Evolutionary conservation across 2,113 vertebrate genomes (phyloP).

Genomic region (Hystrix cristata): DNA sequence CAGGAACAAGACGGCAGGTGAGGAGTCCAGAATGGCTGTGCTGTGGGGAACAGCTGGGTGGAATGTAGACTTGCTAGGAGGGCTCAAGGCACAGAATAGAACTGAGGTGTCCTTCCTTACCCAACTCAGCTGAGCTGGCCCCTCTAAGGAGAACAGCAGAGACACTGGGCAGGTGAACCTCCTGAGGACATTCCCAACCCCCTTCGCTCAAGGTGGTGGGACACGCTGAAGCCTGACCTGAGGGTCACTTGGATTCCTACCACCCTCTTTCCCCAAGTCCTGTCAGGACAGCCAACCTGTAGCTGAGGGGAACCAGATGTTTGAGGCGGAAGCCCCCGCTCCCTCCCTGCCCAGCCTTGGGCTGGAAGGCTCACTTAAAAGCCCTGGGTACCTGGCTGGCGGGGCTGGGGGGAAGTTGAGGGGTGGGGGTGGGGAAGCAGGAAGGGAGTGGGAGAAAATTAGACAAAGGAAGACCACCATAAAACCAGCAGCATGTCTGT

Average conservation of each 20-base stretch:
- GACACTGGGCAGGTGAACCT: background rate
- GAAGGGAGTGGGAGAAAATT: conserved; percentile 61
- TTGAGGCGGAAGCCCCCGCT: background rate
- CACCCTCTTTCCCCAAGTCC: background rate
- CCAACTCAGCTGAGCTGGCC: background rate
- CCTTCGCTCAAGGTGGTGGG: background rate
- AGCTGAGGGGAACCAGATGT: conserved; percentile 65
- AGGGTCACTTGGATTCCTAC: background rate
- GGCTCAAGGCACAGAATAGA: background rate
- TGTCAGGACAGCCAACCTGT: background rate
- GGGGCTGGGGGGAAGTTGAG: background rate
- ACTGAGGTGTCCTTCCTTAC: background rate
- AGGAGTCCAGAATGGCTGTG: background rate
- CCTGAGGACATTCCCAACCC: background rate
- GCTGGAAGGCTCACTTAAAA: conserved; percentile 29
- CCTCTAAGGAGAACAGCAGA: background rate
- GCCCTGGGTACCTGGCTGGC: conserved; percentile 4
- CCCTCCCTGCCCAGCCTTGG: background rate
- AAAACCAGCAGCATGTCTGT: conserved; percentile 80
- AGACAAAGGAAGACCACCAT: conserved; percentile 80
- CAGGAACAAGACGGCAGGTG: background rate
- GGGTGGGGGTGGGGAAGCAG: conserved; percentile 68
- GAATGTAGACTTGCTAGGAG: fast-evolving
- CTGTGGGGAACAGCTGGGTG: background rate
- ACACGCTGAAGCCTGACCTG: background rate